phyloP scores from a whole-genome alignment of 2,113 vertebrate genomes.

The Dromas ardeola region DNA sequence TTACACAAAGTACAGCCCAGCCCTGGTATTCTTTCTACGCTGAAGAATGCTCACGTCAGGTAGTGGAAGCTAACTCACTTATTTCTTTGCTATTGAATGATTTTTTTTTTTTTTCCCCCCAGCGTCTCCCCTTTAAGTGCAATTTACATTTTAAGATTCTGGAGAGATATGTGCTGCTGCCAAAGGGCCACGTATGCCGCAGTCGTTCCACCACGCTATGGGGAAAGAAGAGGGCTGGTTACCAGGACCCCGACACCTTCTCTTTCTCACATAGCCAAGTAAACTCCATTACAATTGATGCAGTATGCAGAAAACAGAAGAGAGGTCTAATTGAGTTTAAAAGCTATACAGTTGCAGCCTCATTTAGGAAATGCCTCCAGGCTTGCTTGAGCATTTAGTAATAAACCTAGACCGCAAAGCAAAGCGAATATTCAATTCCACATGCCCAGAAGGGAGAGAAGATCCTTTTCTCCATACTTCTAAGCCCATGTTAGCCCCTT shows the following conservation, averaged over 20 bases:
- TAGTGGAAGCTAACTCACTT: not conserved
- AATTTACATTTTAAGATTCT: not conserved
- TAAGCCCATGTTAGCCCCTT: not conserved
- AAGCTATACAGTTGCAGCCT: not conserved
- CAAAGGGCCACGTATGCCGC: not conserved
- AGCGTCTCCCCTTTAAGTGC: not conserved
- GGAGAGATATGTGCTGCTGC: not conserved
- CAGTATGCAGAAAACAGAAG: not conserved
- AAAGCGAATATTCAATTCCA: not conserved
- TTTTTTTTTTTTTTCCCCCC: not conserved
- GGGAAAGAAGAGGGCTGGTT: not conserved
- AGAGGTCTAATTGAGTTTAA: not conserved
- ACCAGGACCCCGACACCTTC: not conserved
- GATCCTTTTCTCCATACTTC: not conserved
- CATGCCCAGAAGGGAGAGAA: not conserved
- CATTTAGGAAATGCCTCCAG: not conserved
- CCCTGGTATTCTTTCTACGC: not conserved
- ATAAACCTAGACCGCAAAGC: not conserved
- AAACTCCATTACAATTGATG: not conserved
- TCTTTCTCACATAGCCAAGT: not conserved
- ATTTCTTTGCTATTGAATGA: not conserved
- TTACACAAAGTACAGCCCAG: not conserved
- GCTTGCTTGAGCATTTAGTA: not conserved
- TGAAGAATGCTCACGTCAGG: not conserved
- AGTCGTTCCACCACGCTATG: accelerated